Evolutionary conservation across 2,888 invertebrate species (phyloP).

Genomic region (Lamellibrachia columna): DNA sequence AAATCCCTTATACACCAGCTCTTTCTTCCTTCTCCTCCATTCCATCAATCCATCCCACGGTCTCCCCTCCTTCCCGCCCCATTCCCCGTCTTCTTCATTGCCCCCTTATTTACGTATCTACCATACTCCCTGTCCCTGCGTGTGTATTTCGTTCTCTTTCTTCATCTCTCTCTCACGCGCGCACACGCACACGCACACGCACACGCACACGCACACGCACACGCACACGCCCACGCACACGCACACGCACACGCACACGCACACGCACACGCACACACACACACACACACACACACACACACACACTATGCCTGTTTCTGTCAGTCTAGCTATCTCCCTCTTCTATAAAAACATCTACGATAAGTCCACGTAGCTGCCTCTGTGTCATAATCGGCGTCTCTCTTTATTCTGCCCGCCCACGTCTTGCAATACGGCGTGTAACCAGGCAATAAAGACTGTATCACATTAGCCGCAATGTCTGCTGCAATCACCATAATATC

Average conservation of each 20-base stretch:
- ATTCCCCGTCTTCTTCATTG: neutral
- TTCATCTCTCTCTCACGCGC: too few species aligned
- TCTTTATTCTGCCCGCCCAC: neutral
- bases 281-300: too few species aligned
- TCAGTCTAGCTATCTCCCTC: too few species aligned
- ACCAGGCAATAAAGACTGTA: neutral
- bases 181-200: too few species aligned
- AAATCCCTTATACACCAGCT: neutral
- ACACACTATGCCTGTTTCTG: too few species aligned
- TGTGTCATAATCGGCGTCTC: neutral
- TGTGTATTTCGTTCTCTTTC: too few species aligned
- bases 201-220: too few species aligned
- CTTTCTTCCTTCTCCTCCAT: neutral
- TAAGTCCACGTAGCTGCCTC: neutral
- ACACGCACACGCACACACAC: too few species aligned
- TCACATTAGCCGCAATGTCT: neutral
- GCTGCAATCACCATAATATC: neutral
- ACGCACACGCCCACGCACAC: too few species aligned
- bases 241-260: too few species aligned
- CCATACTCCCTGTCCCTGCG: too few species aligned
- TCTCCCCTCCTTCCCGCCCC: neutral
- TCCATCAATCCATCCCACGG: neutral
- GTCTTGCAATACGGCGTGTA: neutral
- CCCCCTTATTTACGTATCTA: too few species aligned
- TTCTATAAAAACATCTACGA: neutral